phyloP scores from a whole-genome alignment of 37 sponge, comb jelly and placozoan genomes.

The Chondrosia reniformis region DNA sequence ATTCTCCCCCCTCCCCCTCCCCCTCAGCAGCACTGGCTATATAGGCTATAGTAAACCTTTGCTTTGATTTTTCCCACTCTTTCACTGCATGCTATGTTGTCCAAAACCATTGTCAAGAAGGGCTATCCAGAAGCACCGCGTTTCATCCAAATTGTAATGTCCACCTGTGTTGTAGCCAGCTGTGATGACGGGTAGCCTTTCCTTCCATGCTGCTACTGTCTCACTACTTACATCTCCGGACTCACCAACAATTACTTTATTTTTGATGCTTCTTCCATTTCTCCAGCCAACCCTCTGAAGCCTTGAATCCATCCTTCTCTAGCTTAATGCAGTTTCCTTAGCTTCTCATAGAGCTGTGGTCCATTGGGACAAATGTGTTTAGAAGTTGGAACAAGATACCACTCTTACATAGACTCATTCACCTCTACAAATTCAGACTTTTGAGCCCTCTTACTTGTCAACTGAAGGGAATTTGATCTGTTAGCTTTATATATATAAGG shows the following conservation, averaged over 20 bases:
- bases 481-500: neutral
- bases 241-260: slow-evolving; percentile 35
- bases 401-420: slow-evolving; percentile 2
- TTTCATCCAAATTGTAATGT: slow-evolving; percentile 15
- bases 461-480: slow-evolving; percentile 3
- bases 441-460: slow-evolving; percentile 9
- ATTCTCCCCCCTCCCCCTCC: slow-evolving; percentile 16
- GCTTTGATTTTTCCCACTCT: slow-evolving; percentile 59
- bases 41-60: slow-evolving; percentile 58
- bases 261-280: slow-evolving; percentile 7
- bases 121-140: slow-evolving; percentile 45
- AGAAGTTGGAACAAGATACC: slow-evolving; percentile 8
- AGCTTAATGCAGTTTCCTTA: neutral
- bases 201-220: neutral
- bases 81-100: slow-evolving; percentile 44
- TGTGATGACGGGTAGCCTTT: neutral
- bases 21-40: slow-evolving; percentile 60
- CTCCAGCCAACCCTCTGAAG: slow-evolving; percentile 18
- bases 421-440: slow-evolving; percentile 19
- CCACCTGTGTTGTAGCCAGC: slow-evolving; percentile 1
- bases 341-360: neutral
- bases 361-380: slow-evolving; percentile 12
- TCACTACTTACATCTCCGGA: slow-evolving; percentile 18
- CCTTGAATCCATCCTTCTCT: neutral
- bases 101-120: slow-evolving; percentile 64